Base-by-base conservation (phyloP, 92 coral and sea anemone genomes). In the Nematostella vectensis region DNA sequence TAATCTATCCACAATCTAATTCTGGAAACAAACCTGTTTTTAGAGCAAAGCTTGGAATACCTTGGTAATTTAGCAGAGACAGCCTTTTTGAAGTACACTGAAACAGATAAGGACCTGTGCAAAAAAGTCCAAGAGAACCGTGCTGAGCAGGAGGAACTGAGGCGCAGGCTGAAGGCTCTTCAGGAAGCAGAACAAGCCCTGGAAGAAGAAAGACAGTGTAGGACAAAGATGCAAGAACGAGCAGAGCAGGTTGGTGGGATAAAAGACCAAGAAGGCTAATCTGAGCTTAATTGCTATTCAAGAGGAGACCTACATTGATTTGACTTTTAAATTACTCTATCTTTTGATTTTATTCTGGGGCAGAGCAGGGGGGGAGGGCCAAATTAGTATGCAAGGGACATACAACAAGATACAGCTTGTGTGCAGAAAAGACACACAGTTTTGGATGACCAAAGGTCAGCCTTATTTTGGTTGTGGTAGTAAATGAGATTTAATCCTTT, bases 231-330 rank as follows among this genome's bases (percentile, higher is more conserved):
- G 15, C 95, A 85, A 18, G 44, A 67, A 49, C 55, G 62, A 40
- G 88, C 95, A 15, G 88, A 85, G 30, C 57, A 42, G 76, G 94
- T 83, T 6, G 15, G 40, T n/a, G n/a, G n/a, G n/a, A n/a, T n/a
- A n/a, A n/a, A n/a, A n/a, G n/a, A n/a, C n/a, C n/a, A n/a, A 38
- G 25, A 13, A 16, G 20, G 22, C 29, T n/a, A 3, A 48, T 17
- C 22, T 21, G 25, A 12, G 21, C 19, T 25, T 13, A 3, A 28
- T 16, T 43, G 21, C n/a, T n/a, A n/a, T n/a, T n/a, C n/a, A n/a
- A n/a, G n/a, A n/a, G n/a, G n/a, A n/a, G n/a, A n/a, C n/a, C n/a
- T n/a, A n/a, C n/a, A n/a, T n/a, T n/a, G n/a, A n/a, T n/a, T n/a
- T n/a, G n/a, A n/a, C n/a, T n/a, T n/a, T n/a, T n/a, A n/a, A n/a